phyloP scores from a whole-genome alignment of 2,797 vertebrate genomes.

The Halcyon badia region DNA sequence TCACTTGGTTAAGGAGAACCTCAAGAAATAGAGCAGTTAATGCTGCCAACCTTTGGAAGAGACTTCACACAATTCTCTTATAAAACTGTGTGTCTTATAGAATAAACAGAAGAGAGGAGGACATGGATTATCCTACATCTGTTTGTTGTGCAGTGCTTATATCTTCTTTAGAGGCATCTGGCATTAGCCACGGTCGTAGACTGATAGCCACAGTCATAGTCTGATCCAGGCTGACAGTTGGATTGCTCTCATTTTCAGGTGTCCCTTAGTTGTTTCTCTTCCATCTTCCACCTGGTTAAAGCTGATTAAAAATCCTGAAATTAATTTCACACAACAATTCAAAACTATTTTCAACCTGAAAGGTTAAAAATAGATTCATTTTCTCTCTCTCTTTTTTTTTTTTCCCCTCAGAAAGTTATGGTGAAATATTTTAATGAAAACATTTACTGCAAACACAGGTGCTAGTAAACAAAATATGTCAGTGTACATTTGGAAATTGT shows the following conservation, averaged over 20 bases:
- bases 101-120: neutral
- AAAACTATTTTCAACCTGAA: constrained; percentile 8
- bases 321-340: constrained; percentile 28
- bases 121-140: constrained; percentile 7
- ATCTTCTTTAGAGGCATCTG: neutral
- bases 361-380: constrained; percentile 22
- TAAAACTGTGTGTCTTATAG: neutral
- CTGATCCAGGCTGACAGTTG: neutral
- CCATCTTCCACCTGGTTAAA: constrained; percentile 20
- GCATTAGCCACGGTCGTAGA: neutral
- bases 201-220: neutral
- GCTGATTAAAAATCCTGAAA: constrained; percentile 51
- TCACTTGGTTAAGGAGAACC: neutral
- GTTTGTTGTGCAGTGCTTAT: neutral
- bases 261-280: neutral
- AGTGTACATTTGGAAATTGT: neutral
- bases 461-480: constrained; percentile 16
- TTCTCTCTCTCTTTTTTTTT: neutral
- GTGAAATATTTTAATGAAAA: constrained; percentile 55
- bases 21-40: neutral
- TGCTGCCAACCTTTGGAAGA: neutral
- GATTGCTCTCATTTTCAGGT: neutral
- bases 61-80: neutral
- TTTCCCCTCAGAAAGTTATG: neutral
- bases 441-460: constrained; percentile 59